Evolutionary conservation across 2,888 invertebrate genomes (phyloP), one percentile per base, ranked within the genome.

Genomic region (Apamea epomidion): DNA sequence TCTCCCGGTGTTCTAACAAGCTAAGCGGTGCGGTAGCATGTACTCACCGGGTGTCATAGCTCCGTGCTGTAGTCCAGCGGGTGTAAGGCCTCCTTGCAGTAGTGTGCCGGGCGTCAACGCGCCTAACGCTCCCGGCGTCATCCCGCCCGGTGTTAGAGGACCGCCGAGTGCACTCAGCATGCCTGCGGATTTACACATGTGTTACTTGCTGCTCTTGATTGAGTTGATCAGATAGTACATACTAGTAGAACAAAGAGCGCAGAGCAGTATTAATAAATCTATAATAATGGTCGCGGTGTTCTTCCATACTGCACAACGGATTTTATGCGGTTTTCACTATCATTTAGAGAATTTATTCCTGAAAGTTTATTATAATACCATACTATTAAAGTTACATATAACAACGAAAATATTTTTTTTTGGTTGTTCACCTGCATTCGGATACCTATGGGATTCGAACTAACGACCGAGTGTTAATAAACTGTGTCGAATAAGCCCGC

Each of bases 151-250:
- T 93, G 78, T 78, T 2, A 78, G 78, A 25, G 83, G 97, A 12
- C 97, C 95, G 2, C 96, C 96, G 4, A 85, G 94, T 92, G 60
- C 97, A 87, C 1, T 93, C 93, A 21, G 91, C 94, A 97, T 96
- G 68, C 70, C 76, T 79, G 58, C 0, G 4, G n/a, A 74, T 29
- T 37, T 25, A 64, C 21, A 60, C 21, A 14, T 32, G 4, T 42
- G 7, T 81, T 54, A 79, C 42, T 54, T 32, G 5, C n/a, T 64
- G 21, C 72, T 72, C 42, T 72, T 62, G 18, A 62, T n/a, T 72
- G 21, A 72, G 12, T 62, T 7, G 12, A 62, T 42, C 12, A 42
- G n/a, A 42, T 72, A 42, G 42, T 42, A 32, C 10, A 10, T 71
- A 54, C 71, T 54, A 32, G 21, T 3, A 29, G 21, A 69, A 48